Base-by-base conservation (phyloP, 2,113 vertebrate genomes). In the Coracopsis vasa region DNA sequence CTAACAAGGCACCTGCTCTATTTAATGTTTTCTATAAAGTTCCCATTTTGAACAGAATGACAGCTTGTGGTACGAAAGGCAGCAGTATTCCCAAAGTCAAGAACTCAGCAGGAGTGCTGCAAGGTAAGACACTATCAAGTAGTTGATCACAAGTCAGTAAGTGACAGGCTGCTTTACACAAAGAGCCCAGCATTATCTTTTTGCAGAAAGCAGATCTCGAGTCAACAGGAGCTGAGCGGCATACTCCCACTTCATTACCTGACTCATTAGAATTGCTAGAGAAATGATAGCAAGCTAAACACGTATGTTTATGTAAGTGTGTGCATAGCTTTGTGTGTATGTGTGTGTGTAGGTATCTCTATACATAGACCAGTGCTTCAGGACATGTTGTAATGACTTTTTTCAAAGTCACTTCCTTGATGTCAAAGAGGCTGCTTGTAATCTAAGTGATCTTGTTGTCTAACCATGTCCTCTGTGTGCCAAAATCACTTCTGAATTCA, bases 221-320 rank as follows among this genome's bases (percentile, higher is more conserved):
- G 10, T 25, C 12, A 47, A 19, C 19, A 81, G 42, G 18, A 86
- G 10, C 16, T 58, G 44, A 41, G 24, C 2, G 2, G 7, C 3
- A 16, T 42, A 11, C 2, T 71, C 18, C 9, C 39, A 35, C 18
- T 80, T 81, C 12, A 1, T 14, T 47, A 6, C 8, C 11, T 16
- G 20, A 31, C 25, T 62, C 11, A 28, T 17, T 80, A 62, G 28
- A 56, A 62, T 17, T 86, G 4, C 33, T 47, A 6, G 3, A 64
- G 18, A 47, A 80, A 35, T 29, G 1, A 24, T 2, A 56, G 10
- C 11, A 77, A 86, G 12, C 4, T 39, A 42, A 45, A 28, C 15
- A 48, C 0, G 2, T 5, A 13, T 9, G 2, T 48, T 35, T 58
- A 0, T 29, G 2, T 27, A 53, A 75, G 9, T 35, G 11, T 50